Evolutionary conservation across 2,113 vertebrate species (phyloP), one percentile per base, ranked within the genome.

Genomic region (Leuciscus idus): DNA sequence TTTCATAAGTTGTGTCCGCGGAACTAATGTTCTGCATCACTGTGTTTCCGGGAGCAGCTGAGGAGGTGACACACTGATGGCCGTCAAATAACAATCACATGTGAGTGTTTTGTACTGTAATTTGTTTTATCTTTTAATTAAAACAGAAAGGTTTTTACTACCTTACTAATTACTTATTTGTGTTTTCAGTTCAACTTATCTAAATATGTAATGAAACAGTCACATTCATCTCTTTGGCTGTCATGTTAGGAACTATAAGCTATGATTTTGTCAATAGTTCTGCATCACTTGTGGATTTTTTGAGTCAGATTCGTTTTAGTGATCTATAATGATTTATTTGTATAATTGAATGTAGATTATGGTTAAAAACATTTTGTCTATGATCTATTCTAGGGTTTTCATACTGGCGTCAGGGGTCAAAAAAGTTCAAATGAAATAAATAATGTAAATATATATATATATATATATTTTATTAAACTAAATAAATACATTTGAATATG

Each of bases 31-130:
- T 70, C 26, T n/a, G 26, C 1, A 1, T 23, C 11, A n/a, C 26
- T 36, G 28, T 70, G 64, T 55, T 83, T 70, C 64, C 81, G 64
- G 39, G 81, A 55, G 19, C 48, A 68, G 46, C 21, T 83, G 6
- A 70, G 1, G 19, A 39, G 64, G 81, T 3, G 61, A 33, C 46
- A 23, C 64, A 12, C 28, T 4, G 26, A 33, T n/a, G 64, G 30
- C 26, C 17, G 36, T 43, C 36, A 66, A 26, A 30, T 8, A 50
- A 4, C 23, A 11, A 46, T 5, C 61, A 13, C 80, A 68, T 64
- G 79, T 81, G 46, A 83, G 81, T 83, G 6, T 70, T 78, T 33
- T 78, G 26, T 68, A 23, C 43, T 68, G 28, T 23, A 23, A 12
- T 64, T 12, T 21, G 15, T 64, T 7, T 7, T 1, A 33, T 21